A percentile compares a stretch with the other conserved stretches of the same genome.
Conservation (phyloP, 23 tunicate genomes). For the Ciona savignyi region DNA sequence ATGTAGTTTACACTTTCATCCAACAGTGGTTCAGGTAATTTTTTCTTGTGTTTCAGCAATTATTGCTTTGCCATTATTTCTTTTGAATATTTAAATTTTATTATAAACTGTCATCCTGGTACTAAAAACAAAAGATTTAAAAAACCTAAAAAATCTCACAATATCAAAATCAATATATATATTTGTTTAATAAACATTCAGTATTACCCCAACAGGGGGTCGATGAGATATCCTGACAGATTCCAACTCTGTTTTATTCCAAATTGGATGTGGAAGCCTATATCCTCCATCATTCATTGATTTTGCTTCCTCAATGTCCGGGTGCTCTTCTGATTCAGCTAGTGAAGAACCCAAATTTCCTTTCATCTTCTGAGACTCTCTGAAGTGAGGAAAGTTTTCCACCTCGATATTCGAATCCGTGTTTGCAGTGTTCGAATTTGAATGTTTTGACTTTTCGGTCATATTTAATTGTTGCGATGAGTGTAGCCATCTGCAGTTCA, state of each 20-base stretch:
- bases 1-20: too few species aligned
- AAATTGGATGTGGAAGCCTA: slow-evolving; percentile 84
- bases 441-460: background rate
- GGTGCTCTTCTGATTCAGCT: slow-evolving; percentile 19
- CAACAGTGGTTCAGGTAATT: too few species aligned
- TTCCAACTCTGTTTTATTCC: slow-evolving; percentile 57
- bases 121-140: too few species aligned
- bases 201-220: slow-evolving; percentile 65
- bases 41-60: too few species aligned
- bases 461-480: background rate
- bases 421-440: background rate
- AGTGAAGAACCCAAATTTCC: background rate
- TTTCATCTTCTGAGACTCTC: background rate
- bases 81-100: too few species aligned
- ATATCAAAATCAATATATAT: too few species aligned
- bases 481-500: background rate
- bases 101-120: too few species aligned
- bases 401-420: background rate
- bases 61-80: too few species aligned
- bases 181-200: too few species aligned
- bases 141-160: too few species aligned
- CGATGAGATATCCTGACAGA: slow-evolving; percentile 66
- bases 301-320: slow-evolving; percentile 63
- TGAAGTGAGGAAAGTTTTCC: background rate
- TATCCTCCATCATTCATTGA: slow-evolving; percentile 86